Evolutionary conservation across 2,113 vertebrate species (phyloP).

Genomic region (Alligator mississippiensis): DNA sequence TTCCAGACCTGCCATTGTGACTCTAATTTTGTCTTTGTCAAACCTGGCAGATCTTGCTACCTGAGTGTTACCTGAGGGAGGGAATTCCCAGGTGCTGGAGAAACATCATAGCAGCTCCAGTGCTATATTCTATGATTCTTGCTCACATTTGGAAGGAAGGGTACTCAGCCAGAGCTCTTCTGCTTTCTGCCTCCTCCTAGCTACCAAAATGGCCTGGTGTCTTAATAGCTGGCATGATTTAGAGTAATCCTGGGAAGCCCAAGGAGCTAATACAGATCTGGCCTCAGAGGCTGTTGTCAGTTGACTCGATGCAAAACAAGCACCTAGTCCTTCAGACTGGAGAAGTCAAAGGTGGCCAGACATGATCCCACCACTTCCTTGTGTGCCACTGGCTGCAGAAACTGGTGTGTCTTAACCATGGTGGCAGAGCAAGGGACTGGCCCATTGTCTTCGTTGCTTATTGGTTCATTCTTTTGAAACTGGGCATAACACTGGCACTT

Average conservation of each 20-base stretch:
- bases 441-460: neutral
- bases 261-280: neutral
- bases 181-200: neutral
- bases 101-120: neutral
- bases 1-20: neutral
- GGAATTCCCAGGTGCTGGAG: neutral
- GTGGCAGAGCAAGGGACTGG: fast-evolving
- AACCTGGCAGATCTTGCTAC: neutral
- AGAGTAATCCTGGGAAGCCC: neutral
- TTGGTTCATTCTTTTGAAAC: neutral
- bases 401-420: too few species aligned
- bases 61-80: neutral
- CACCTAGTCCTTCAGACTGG: too few species aligned
- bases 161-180: neutral
- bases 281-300: too few species aligned
- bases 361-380: too few species aligned
- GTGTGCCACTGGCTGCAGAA: too few species aligned
- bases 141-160: neutral
- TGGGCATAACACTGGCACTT: neutral
- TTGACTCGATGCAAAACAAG: too few species aligned
- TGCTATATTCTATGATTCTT: neutral
- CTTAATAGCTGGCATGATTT: neutral
- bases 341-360: too few species aligned
- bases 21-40: neutral
- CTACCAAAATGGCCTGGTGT: neutral